phyloP scores from a whole-genome alignment of 2,888 invertebrate genomes.

The Thumatha senex region DNA sequence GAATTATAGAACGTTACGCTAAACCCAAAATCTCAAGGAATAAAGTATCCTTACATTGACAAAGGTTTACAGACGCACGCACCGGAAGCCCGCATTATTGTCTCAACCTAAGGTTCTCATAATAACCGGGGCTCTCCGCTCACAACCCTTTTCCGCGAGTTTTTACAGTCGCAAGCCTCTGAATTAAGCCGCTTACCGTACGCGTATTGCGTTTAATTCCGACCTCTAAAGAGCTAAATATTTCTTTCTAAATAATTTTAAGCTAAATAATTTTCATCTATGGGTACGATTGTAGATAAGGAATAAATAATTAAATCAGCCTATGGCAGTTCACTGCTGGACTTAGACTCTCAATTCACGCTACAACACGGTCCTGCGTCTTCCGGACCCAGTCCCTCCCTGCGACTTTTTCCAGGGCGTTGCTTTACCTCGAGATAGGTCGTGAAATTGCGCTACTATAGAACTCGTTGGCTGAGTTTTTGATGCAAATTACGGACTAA shows the following conservation, averaged over 20 bases:
- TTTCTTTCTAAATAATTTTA: conserved; percentile 25
- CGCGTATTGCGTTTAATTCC: conserved; percentile 30
- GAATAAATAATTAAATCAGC: no score
- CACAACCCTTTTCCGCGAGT: conserved; percentile 20
- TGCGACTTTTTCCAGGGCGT: no score
- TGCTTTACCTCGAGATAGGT: no score
- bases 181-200: conserved; percentile 31
- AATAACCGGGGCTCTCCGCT: conserved; percentile 5
- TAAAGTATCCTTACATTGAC: not conserved
- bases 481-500: no score
- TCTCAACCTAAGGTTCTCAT: conserved; percentile 1
- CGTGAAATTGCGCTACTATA: no score
- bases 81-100: not conserved
- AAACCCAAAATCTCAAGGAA: not conserved
- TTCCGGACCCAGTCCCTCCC: no score
- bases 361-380: no score
- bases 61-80: not conserved
- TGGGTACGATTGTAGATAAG: no score
- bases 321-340: no score
- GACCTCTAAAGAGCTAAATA: conserved; percentile 11
- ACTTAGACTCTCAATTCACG: no score
- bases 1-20: no score
- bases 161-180: conserved; percentile 11
- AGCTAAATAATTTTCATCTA: conserved; percentile 6
- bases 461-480: no score